A percentile compares a stretch with the other conserved stretches of the same genome.
phyloP scores from a whole-genome alignment of 2,113 vertebrate genomes.

The Platysternon megacephalum region DNA sequence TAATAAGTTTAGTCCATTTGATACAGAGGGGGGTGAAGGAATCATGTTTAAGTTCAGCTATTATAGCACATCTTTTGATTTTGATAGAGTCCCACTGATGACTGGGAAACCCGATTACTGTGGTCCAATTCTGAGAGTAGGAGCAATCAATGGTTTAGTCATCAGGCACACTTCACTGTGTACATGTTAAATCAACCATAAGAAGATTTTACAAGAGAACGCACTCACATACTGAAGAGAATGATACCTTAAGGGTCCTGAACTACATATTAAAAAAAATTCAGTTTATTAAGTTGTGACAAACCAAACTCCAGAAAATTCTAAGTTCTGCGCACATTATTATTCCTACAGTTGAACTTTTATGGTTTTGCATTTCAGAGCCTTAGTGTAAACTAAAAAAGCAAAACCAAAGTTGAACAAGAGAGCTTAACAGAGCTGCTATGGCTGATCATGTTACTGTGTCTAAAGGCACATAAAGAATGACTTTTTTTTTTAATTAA shows the following conservation, averaged over 20 bases:
- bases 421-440: slow-evolving; percentile 46
- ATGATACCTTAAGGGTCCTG: accelerated
- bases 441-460: slow-evolving; percentile 59
- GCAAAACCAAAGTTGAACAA: neutral
- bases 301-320: neutral
- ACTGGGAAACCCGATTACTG: neutral
- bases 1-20: accelerated
- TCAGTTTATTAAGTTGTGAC: neutral
- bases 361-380: neutral
- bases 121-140: neutral
- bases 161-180: neutral
- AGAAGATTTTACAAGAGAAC: accelerated
- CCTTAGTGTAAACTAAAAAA: slow-evolving; percentile 39
- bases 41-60: neutral
- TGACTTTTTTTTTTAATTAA: neutral
- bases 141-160: accelerated
- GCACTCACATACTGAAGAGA: neutral
- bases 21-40: neutral
- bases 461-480: slow-evolving; percentile 40
- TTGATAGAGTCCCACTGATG: neutral
- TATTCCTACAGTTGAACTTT: slow-evolving; percentile 21
- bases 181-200: neutral
- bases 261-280: neutral
- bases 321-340: neutral
- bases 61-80: neutral